Conservation (phyloP, 2,888 invertebrate species). For the Zaprionus lineosus region DNA sequence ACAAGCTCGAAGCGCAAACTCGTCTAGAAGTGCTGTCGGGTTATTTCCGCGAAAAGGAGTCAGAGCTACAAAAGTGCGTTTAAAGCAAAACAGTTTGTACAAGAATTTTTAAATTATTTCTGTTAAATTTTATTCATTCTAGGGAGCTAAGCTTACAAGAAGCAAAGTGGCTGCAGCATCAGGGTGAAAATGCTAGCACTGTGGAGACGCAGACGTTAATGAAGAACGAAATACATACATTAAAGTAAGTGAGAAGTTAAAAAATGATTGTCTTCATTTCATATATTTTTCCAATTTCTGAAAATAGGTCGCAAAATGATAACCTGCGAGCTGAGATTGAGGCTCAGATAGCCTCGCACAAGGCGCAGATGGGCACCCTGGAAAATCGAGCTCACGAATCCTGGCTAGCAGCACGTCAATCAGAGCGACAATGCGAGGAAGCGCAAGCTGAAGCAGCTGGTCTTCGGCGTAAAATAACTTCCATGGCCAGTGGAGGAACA, state of each 20-base stretch:
- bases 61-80: slow-evolving; percentile 91
- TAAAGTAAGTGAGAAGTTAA: slow-evolving; percentile 85
- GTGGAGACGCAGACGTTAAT: slow-evolving; percentile 90
- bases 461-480: slow-evolving; percentile 85
- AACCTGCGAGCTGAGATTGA: slow-evolving; percentile 91
- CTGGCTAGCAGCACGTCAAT: slow-evolving; percentile 92
- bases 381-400: slow-evolving; percentile 93
- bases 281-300: too few species aligned
- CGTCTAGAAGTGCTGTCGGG: slow-evolving; percentile 92
- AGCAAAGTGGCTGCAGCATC: slow-evolving; percentile 90
- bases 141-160: slow-evolving; percentile 91
- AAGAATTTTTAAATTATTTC: not conserved
- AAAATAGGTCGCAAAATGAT: slow-evolving; percentile 84
- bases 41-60: slow-evolving; percentile 95
- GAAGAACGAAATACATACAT: slow-evolving; percentile 91
- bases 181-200: slow-evolving; percentile 91
- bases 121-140: slow-evolving; percentile 56
- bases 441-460: slow-evolving; percentile 88
- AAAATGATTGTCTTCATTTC: not conserved
- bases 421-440: slow-evolving; percentile 92
- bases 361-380: slow-evolving; percentile 88
- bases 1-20: slow-evolving; percentile 90
- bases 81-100: too few species aligned
- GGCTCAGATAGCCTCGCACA: slow-evolving; percentile 89
- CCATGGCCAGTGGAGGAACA: slow-evolving; percentile 73